Evolutionary conservation across 30 jellyfish, hydroid and myxozoan genomes (phyloP).

Genomic region (Aurelia sp.): DNA sequence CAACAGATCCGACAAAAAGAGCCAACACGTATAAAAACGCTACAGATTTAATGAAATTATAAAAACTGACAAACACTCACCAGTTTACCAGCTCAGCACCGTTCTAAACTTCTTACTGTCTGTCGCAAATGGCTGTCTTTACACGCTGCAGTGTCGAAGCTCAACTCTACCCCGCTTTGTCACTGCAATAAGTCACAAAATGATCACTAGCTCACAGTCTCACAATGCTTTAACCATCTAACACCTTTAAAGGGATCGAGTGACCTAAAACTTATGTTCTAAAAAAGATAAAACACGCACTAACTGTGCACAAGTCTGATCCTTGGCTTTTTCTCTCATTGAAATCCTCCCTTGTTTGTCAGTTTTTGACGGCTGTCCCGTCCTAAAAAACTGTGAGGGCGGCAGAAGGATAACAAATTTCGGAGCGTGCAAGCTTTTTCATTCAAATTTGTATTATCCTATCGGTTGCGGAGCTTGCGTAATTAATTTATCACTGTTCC

Average conservation of each 20-base stretch:
- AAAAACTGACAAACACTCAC: too few species aligned
- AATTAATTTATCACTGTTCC: constrained; percentile 2
- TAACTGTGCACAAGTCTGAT: constrained; percentile 55
- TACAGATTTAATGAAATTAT: too few species aligned
- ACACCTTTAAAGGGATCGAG: constrained; percentile 22
- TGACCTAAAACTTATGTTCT: constrained; percentile 38
- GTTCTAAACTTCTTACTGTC: too few species aligned
- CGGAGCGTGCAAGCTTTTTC: constrained; percentile 5
- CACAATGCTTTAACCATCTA: neutral
- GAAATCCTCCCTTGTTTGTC: constrained; percentile 10
- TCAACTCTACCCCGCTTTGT: too few species aligned
- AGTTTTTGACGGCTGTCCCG: constrained; percentile 12
- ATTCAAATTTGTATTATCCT: neutral
- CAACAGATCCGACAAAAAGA: too few species aligned
- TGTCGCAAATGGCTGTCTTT: too few species aligned
- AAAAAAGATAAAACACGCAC: constrained; percentile 20
- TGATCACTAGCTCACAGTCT: too few species aligned
- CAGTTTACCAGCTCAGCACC: too few species aligned
- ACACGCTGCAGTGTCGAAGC: too few species aligned
- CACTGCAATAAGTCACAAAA: too few species aligned
- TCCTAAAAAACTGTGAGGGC: constrained; percentile 50
- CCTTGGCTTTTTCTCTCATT: constrained; percentile 33
- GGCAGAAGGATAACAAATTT: constrained; percentile 38
- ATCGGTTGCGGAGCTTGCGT: neutral
- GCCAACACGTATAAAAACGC: too few species aligned